These are phyloP conservation scores for Acestrorhynchus altus DNA, from an alignment of 2,797 vertebrate genomes.

Conservation along the genomic window DNA sequence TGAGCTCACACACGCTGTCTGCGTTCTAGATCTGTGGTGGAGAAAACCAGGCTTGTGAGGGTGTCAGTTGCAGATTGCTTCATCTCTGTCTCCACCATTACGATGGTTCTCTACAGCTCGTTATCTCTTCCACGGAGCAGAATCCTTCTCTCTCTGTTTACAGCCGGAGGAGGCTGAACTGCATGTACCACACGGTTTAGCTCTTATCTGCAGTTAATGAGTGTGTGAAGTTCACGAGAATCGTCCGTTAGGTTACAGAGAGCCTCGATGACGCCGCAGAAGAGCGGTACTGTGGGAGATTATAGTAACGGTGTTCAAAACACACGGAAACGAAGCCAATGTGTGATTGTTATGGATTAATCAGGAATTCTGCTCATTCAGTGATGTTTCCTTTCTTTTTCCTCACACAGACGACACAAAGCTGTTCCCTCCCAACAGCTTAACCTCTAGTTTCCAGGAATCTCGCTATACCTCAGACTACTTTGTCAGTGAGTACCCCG, in stretches of 20 bases:
- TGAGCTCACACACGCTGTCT: background rate
- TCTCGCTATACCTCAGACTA: constrained; percentile 97
- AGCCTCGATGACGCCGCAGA: background rate
- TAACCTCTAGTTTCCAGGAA: constrained; percentile 90
- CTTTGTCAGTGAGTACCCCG: constrained; percentile 94
- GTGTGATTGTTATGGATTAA: background rate
- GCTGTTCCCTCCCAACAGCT: constrained; percentile 90
- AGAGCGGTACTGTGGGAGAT: background rate
- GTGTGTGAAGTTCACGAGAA: background rate
- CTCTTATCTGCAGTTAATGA: background rate
- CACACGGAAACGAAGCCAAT: background rate
- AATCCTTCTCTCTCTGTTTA: background rate
- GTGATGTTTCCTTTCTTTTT: constrained; percentile 61
- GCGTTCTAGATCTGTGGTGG: background rate
- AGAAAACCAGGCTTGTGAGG: constrained; percentile 15
- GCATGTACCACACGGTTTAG: background rate
- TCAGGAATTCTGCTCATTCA: background rate
- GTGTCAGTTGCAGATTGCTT: background rate
- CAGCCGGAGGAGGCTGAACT: background rate
- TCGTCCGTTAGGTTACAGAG: constrained; percentile 10
- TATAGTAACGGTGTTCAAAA: background rate
- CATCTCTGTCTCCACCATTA: background rate
- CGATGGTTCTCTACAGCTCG: background rate
- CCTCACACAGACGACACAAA: constrained; percentile 90
- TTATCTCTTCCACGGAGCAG: background rate